Base-by-base conservation (phyloP, 2,797 vertebrate genomes). In the Anableps anableps region DNA sequence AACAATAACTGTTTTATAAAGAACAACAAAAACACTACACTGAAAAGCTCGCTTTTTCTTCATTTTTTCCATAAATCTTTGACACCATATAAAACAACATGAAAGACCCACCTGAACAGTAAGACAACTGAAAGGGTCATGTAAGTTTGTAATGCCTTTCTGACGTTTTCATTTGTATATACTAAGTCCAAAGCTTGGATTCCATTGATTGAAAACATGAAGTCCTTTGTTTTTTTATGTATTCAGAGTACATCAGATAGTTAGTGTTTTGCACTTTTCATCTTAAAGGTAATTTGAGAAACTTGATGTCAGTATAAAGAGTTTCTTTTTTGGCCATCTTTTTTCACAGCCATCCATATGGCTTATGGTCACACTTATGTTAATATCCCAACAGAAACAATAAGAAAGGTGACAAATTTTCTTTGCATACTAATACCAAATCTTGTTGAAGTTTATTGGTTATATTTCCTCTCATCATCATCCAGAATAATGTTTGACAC, bases 361-460 rank as follows among this genome's bases (percentile, higher is more conserved):
- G 64, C 29, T 75, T n/a, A 17, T 4, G 38, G 13, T 47, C 48
- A 66, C 26, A 48, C 19, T 21, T 68, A 41, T 38, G 10, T 3
- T 41, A 23, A 41, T 41, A 21, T 68, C 36, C 64, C 64, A 26
- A 26, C 21, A 68, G 9, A 1, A 43, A n/a, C 13, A 26, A 45
- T 6, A 51, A 29, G 11, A 58, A 58, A 77, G 8, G 50, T 83
- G 77, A 77, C 68, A 87, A 80, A 79, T 0, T 0, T 66, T 85
- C 62, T 88, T 82, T 89, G 83, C 89, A 87, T 87, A 88, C 83
- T 81, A 75, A 50, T 70, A 85, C 34, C 0, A 14, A 79, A 13
- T 55, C 75, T 74, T 4, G 5, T 41, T 9, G 1, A 34, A 68
- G 10, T 21, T 68, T 38, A 68, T 26, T 41, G 64, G 21, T 68